Evolutionary conservation across 2,797 vertebrate species (phyloP), one percentile per base, ranked within the genome.

Genomic region (Uromys caudimaculatus): DNA sequence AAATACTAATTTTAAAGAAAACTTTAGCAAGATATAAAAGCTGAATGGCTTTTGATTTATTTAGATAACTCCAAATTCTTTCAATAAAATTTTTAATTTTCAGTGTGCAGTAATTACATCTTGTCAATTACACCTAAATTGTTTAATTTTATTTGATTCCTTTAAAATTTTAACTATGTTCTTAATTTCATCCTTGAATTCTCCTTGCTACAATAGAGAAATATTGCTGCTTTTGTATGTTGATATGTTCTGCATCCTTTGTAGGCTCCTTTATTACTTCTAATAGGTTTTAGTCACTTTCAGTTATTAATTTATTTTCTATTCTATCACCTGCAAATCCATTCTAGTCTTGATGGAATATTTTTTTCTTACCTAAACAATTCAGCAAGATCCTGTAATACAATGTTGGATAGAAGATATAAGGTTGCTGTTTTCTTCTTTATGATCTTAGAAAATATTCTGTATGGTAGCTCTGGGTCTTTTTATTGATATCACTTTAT

Each of bases 1-100:
- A 97, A 97, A 90, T 69, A 64, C 47, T 95, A 93, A 92, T 92
- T 83, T 92, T 23, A 89, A 95, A 95, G 90, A 52, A 29, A 89
- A 41, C 84, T 12, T 92, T 94, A 91, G 78, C 56, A 67, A 87
- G 32, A 50, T 29, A 85, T 58, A 58, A 92, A 78, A 47, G 32
- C 41, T 47, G 19, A 89, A 67, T 79, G 13, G 21, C 21, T 89
- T 54, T 50, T 47, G 38, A 52, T 67, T 86, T 64, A 67, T 86
- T 92, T 86, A 52, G 38, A 35, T 47, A 47, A 44, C n/a, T 87
- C 38, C 60, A 73, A 90, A 87, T 82, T 56, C 32, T 71, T 79
- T 35, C 9, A 58, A 32, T 6, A 82, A n/a, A 16, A n/a, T 9
- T 54, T 91, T 91, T 84, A 58, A 81, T 44, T 92, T 90, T 89